Evolutionary conservation across 2,888 invertebrate species (phyloP).

Genomic region (Epistrophe grossulariae): DNA sequence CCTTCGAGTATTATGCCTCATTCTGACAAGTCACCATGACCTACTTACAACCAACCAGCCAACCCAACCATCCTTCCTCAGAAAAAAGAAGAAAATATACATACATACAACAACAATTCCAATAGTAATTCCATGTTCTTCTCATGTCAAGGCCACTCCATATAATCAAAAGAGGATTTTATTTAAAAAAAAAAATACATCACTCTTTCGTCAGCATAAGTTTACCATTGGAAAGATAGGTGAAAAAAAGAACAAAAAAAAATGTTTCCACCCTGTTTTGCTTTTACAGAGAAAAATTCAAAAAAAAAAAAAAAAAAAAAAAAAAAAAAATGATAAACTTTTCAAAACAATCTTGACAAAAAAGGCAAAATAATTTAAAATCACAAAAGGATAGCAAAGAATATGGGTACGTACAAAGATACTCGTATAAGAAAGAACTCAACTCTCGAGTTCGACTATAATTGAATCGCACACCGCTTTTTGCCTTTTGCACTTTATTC

Average conservation of each 20-base stretch:
- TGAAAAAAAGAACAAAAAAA: background rate
- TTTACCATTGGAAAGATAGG: constrained; percentile 9
- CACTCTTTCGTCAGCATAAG: constrained; percentile 8
- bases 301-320: constrained; percentile 1
- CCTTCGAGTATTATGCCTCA: background rate
- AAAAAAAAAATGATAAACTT: background rate
- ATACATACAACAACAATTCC: background rate
- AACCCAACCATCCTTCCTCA: background rate
- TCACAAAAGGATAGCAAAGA: constrained; percentile 30
- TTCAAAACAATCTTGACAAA: constrained; percentile 16
- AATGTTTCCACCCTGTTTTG: background rate
- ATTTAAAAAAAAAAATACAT: background rate
- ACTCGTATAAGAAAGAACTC: constrained; percentile 5
- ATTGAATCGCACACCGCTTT: constrained; percentile 46
- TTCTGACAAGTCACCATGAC: constrained; percentile 30
- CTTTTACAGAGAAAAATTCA: background rate
- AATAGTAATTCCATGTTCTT: constrained; percentile 18
- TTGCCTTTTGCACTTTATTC: constrained; percentile 21
- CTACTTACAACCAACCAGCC: constrained; percentile 1
- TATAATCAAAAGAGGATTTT: constrained; percentile 10
- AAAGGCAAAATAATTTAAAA: constrained; percentile 28
- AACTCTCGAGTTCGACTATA: constrained; percentile 35
- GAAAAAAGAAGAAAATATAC: background rate
- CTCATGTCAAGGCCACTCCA: constrained; percentile 29
- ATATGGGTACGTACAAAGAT: background rate